Conservation (phyloP, 2,113 vertebrate species). For the Mohoua ochrocephala region DNA sequence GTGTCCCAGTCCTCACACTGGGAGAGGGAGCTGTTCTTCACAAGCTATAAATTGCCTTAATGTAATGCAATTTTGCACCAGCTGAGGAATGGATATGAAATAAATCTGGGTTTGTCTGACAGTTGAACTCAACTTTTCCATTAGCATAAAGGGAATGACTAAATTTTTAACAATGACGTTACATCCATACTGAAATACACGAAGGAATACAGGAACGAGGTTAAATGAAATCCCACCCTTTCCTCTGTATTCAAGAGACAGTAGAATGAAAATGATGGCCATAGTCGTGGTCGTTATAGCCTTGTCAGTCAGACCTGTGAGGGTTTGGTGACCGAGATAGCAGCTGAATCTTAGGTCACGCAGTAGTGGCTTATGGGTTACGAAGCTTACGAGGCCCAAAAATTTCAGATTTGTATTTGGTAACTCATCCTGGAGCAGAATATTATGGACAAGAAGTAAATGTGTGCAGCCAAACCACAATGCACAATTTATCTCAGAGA, state of each 20-base stretch:
- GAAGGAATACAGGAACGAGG: not conserved
- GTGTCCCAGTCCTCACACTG: not conserved
- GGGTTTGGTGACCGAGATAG: not conserved
- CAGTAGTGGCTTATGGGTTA: not conserved
- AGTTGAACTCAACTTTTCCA: not conserved
- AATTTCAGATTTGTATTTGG: not conserved
- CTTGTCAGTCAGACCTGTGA: not conserved
- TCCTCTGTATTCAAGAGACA: not conserved
- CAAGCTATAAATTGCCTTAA: not conserved
- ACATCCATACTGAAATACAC: not conserved
- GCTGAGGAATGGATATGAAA: not conserved
- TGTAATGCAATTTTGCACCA: not conserved
- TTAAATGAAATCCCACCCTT: not conserved
- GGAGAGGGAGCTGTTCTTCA: not conserved
- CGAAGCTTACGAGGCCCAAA: not conserved
- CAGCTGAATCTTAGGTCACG: not conserved
- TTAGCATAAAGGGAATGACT: not conserved
- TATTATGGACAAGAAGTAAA: not conserved
- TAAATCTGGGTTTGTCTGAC: not conserved
- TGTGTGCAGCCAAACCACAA: not conserved
- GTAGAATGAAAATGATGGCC: not conserved
- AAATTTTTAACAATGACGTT: not conserved
- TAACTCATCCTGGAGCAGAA: fast-evolving
- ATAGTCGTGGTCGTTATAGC: not conserved
- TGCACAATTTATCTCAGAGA: not conserved